Conservation (phyloP, 2,888 invertebrate species). For the Ctenicera cuprea region DNA sequence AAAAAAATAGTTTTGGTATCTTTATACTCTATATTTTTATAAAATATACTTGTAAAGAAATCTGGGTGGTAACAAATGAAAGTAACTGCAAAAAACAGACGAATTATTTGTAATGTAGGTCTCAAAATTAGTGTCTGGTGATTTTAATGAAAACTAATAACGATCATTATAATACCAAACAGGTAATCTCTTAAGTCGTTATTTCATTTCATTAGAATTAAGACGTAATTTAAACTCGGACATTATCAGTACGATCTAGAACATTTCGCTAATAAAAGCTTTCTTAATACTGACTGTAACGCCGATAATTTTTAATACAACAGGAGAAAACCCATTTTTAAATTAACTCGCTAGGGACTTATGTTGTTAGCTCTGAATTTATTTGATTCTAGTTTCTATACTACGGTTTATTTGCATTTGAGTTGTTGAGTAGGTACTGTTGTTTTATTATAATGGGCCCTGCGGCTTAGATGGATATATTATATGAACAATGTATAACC, state of each 20-base stretch:
- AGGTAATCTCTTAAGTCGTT: constrained; percentile 9
- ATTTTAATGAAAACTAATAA: constrained; percentile 13
- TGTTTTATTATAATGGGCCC: constrained; percentile 7
- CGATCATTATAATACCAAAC: constrained; percentile 6
- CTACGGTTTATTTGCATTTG: not conserved
- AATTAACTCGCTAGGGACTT: not conserved
- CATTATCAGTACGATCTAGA: constrained; percentile 3
- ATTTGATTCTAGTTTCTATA: not conserved
- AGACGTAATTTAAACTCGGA: constrained; percentile 7
- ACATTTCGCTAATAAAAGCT: not conserved
- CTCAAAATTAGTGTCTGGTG: not conserved
- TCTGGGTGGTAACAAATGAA: too few species aligned
- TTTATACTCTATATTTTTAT: too few species aligned
- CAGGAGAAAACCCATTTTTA: not conserved
- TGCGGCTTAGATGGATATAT: not conserved
- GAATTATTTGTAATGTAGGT: constrained; percentile 10
- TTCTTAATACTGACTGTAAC: not conserved
- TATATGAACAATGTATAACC: constrained; percentile 3
- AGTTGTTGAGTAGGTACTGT: not conserved
- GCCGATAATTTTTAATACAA: not conserved
- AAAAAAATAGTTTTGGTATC: too few species aligned
- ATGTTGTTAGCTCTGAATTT: not conserved
- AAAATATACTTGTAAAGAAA: too few species aligned
- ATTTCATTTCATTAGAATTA: constrained; percentile 4
- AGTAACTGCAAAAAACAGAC: not conserved